phyloP scores from a whole-genome alignment of 30 jellyfish, hydroid and myxozoan species.

The Haliclystus octoradiatus region DNA sequence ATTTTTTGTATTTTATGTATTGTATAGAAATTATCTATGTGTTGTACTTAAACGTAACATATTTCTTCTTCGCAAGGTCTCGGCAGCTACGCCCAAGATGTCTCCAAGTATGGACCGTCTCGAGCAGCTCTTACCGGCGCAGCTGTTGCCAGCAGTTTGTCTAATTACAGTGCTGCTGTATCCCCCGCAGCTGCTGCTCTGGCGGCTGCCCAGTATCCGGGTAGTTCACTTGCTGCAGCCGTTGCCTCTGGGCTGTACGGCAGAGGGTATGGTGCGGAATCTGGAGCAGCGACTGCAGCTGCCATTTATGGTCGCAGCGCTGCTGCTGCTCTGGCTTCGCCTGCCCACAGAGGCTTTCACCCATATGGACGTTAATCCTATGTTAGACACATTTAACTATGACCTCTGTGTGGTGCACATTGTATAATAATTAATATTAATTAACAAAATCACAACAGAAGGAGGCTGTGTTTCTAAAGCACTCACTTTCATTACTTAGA shows the following conservation, averaged over 20 bases:
- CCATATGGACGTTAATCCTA: slow-evolving; percentile 53
- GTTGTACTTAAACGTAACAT: background rate
- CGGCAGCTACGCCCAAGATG: slow-evolving; percentile 70
- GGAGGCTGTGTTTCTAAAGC: too few species aligned
- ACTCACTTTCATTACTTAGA: too few species aligned
- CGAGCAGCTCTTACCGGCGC: too few species aligned
- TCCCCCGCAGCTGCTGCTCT: slow-evolving; percentile 39
- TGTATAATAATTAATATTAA: too few species aligned
- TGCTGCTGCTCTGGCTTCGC: slow-evolving; percentile 48
- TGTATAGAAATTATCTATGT: too few species aligned
- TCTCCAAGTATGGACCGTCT: slow-evolving; percentile 64
- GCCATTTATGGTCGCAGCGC: slow-evolving; percentile 27
- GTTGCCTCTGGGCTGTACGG: slow-evolving; percentile 44
- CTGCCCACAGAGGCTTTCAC: slow-evolving; percentile 42
- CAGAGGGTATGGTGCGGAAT: background rate
- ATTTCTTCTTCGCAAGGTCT: slow-evolving; percentile 47
- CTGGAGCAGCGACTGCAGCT: slow-evolving; percentile 32
- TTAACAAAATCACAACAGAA: too few species aligned
- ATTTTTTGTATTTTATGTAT: too few species aligned
- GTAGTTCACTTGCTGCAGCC: too few species aligned
- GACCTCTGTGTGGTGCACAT: background rate
- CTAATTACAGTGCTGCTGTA: slow-evolving; percentile 34
- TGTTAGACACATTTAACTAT: background rate
- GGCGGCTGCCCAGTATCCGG: too few species aligned
- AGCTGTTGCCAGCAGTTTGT: slow-evolving; percentile 36